Conservation (phyloP, 2,113 vertebrate species). For the Cnemophilus loriae region DNA sequence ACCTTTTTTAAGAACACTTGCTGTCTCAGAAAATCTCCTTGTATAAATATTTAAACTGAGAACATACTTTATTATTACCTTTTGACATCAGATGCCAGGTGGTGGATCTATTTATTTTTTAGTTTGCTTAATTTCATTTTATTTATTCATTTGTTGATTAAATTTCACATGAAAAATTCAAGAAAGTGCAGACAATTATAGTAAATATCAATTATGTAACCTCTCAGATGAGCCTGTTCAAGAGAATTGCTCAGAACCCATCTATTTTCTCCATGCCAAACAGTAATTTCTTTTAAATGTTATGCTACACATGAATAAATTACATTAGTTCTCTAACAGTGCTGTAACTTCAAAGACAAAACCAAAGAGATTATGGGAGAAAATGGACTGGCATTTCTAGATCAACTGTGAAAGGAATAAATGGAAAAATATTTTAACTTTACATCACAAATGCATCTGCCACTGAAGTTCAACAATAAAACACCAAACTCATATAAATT, state of each 20-base stretch:
- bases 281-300: slow-evolving; percentile 3
- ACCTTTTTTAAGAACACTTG: not conserved
- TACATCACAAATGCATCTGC: not conserved
- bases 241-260: not conserved
- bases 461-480: not conserved
- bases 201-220: slow-evolving; percentile 13
- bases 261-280: not conserved
- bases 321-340: not conserved
- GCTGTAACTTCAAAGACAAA: not conserved
- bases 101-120: not conserved
- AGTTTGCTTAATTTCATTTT: not conserved
- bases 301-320: slow-evolving; percentile 7
- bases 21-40: not conserved
- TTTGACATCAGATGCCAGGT: not conserved
- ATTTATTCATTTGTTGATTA: not conserved
- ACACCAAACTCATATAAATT: not conserved
- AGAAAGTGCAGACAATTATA: not conserved
- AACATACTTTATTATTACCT: not conserved
- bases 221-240: not conserved
- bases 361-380: not conserved
- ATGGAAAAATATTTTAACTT: not conserved
- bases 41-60: slow-evolving; percentile 37
- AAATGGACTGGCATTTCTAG: not conserved
- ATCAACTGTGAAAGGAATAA: not conserved
- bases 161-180: slow-evolving; percentile 3